These are phyloP conservation scores for Cacoxenus indagator DNA, from an alignment of 2,888 invertebrate genomes.

Conservation along the genomic window DNA sequence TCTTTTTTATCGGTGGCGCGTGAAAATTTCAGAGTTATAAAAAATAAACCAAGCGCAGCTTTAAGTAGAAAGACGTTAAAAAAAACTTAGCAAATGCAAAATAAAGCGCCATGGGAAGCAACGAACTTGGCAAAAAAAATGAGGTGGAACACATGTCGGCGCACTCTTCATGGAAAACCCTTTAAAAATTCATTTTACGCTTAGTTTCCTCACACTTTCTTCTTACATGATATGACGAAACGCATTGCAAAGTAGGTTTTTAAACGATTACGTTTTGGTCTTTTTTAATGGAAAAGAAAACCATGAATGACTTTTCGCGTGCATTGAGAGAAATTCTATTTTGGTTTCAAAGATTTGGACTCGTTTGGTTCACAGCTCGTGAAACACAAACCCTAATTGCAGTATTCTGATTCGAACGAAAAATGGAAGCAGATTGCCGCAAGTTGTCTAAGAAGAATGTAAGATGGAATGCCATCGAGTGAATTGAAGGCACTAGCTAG, in stretches of 20 bases:
- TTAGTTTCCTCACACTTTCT: background rate
- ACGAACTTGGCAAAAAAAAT: background rate
- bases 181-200: slow-evolving; percentile 25
- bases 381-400: too few species aligned
- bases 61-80: background rate
- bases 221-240: slow-evolving; percentile 3
- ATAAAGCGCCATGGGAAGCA: background rate
- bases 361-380: too few species aligned
- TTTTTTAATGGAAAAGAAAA: background rate
- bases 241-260: background rate
- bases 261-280: background rate
- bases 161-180: slow-evolving; percentile 37
- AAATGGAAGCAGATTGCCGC: too few species aligned
- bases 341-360: too few species aligned
- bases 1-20: slow-evolving; percentile 5
- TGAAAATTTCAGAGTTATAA: slow-evolving; percentile 12
- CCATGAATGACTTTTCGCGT: background rate
- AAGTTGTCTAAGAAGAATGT: too few species aligned
- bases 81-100: slow-evolving; percentile 3
- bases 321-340: background rate
- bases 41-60: slow-evolving; percentile 3
- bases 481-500: too few species aligned
- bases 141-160: background rate
- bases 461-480: too few species aligned
- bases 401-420: too few species aligned